Evolutionary conservation across 2,797 vertebrate species (phyloP).

Genomic region (Falco naumanni): DNA sequence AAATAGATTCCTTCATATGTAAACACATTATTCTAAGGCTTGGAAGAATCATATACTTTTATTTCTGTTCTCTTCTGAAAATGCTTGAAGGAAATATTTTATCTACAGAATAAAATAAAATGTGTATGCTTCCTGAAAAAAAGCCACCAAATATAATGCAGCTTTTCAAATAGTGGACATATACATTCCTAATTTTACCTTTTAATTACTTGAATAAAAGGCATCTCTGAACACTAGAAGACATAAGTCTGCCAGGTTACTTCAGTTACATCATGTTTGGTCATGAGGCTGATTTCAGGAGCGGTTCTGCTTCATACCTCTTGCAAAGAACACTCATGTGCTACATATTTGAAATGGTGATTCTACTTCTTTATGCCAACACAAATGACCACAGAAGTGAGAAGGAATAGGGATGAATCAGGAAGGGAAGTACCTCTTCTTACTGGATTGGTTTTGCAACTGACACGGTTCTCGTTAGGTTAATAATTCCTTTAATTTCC

Average conservation of each 20-base stretch:
- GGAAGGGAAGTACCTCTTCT: not conserved
- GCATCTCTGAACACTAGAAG: not conserved
- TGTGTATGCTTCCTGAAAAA: not conserved
- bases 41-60: constrained; percentile 31
- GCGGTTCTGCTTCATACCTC: not conserved
- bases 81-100: constrained; percentile 14
- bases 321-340: not conserved
- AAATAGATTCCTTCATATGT: constrained; percentile 49
- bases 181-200: not conserved
- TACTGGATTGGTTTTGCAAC: not conserved
- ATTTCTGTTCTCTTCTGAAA: constrained; percentile 33
- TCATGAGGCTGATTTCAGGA: not conserved
- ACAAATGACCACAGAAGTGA: not conserved
- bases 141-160: not conserved
- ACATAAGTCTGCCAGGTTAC: not conserved
- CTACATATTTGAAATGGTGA: not conserved
- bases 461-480: not conserved
- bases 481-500: not conserved
- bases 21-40: constrained; percentile 41
- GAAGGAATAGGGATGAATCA: not conserved
- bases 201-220: not conserved
- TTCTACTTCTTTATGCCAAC: not conserved
- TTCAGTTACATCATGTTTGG: not conserved
- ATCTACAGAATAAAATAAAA: not conserved
- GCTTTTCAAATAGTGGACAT: not conserved